Conservation (phyloP, 2,113 vertebrate genomes). For the Penelope pileata region DNA sequence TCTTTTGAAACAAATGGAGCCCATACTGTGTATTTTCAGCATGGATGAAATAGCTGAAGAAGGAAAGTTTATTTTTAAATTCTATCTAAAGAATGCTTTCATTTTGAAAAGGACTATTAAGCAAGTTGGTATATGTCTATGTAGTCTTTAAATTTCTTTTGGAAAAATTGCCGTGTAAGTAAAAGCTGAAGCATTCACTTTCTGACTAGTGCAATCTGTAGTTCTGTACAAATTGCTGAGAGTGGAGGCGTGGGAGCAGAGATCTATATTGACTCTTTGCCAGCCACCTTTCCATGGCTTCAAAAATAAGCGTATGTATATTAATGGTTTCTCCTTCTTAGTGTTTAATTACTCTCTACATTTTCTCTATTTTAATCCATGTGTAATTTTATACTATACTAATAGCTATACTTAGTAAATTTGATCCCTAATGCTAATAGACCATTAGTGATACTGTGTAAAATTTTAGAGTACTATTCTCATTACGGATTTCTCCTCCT, state of each 20-base stretch:
- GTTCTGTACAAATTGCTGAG: not conserved
- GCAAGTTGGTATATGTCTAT: rapidly evolving
- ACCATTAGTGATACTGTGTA: not conserved
- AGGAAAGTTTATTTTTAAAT: not conserved
- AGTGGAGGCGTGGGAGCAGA: not conserved
- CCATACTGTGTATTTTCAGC: not conserved
- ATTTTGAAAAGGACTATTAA: not conserved
- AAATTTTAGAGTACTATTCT: not conserved
- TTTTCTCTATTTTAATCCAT: not conserved
- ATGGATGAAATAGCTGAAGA: not conserved
- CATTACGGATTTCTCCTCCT: not conserved
- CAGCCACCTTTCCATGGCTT: not conserved
- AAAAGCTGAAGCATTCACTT: not conserved
- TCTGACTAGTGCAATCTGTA: not conserved
- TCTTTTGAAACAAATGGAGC: not conserved
- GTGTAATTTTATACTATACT: not conserved
- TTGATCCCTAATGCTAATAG: not conserved
- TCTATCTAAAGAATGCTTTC: not conserved
- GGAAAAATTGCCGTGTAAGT: not conserved
- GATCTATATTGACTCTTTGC: not conserved
- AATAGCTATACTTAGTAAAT: not conserved
- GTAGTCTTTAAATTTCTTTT: not conserved
- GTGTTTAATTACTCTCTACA: not conserved
- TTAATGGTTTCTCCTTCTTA: too few relatives aligned
- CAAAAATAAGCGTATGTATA: not conserved